phyloP scores from a whole-genome alignment of 2,113 vertebrate genomes.

The Clinocottus analis region DNA sequence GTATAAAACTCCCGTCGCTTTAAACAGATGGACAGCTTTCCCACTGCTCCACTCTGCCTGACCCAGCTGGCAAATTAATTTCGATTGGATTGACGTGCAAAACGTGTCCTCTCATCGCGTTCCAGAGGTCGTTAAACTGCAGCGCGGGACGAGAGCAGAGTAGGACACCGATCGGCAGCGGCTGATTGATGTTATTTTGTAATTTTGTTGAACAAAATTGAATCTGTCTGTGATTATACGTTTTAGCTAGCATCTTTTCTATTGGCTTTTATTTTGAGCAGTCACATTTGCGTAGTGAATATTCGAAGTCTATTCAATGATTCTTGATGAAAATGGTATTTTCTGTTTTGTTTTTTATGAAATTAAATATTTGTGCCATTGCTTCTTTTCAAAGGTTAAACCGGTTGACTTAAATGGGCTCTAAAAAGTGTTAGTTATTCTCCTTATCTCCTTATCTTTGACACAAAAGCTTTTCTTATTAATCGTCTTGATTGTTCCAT shows the following conservation, averaged over 20 bases:
- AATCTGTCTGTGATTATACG: slow-evolving; percentile 44
- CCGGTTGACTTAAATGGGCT: neutral
- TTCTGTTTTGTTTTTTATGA: slow-evolving; percentile 16
- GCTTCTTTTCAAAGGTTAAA: neutral
- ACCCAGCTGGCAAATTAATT: slow-evolving; percentile 79
- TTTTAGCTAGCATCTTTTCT: slow-evolving; percentile 38
- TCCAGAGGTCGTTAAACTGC: slow-evolving; percentile 58
- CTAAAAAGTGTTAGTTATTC: neutral
- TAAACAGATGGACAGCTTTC: slow-evolving; percentile 71
- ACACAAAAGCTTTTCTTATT: neutral
- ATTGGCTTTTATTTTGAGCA: slow-evolving; percentile 24
- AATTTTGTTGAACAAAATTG: slow-evolving; percentile 58
- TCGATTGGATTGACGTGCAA: slow-evolving; percentile 64
- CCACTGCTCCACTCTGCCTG: slow-evolving; percentile 50
- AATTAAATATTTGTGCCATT: neutral
- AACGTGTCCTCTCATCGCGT: slow-evolving; percentile 41
- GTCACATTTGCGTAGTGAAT: slow-evolving; percentile 7
- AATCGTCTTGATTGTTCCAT: neutral
- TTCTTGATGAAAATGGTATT: slow-evolving; percentile 16
- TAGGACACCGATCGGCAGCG: slow-evolving; percentile 55
- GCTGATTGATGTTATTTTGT: slow-evolving; percentile 57
- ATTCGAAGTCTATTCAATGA: neutral
- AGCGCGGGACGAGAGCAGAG: slow-evolving; percentile 13
- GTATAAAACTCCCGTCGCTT: slow-evolving; percentile 63
- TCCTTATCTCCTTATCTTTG: neutral